Evolutionary conservation across 1,140 invertebrate genomes (phyloP), one percentile per base, ranked within the genome.

Genomic region (Sitophilus oryzae): DNA sequence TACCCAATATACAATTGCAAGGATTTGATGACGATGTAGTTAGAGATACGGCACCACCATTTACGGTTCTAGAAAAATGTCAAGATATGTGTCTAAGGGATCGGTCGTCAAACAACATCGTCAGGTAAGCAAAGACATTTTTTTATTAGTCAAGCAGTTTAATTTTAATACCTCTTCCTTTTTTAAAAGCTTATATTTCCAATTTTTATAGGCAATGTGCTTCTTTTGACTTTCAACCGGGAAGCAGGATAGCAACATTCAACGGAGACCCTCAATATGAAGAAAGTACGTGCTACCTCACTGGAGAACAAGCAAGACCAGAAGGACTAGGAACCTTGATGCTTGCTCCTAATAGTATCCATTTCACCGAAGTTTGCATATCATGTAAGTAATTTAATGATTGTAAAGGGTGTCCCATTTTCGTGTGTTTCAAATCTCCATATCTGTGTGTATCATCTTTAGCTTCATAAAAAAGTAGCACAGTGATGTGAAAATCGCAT

Each of bases 221-320:
- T 25, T 91, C 88, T 18, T 91, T 94, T 52, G 90, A 93, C 72
- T 93, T 93, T 66, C 86, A 91, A 71, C 90, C 91, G 0, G 91
- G 91, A 36, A 86, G 82, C 65, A 77, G 89, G 16, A 88, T 90
- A 54, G 84, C 85, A 19, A 86, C 86, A 0, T 89, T 85, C 66
- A 88, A 84, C 47, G 85, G 85, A 1, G 83, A 83, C 43, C 82
- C 86, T 0, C 89, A 92, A 65, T 93, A 92, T 65, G 90, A 93
- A 67, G 89, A 93, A 67, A 92, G 89, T 8, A 87, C 84, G n/a
- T 94, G 91, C 68, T 90, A 89, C 68, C 69, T 93, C 47, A 91
- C 89, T 5, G 77, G 85, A 8, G 89, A 93, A 69, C 87, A 89
- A 66, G 78, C 86, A 62, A 81, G 83, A 40, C 89, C 89, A 0